Evolutionary conservation across 2,797 vertebrate genomes (phyloP), one percentile per base, ranked within the genome.

Genomic region (Onychomys torridus): DNA sequence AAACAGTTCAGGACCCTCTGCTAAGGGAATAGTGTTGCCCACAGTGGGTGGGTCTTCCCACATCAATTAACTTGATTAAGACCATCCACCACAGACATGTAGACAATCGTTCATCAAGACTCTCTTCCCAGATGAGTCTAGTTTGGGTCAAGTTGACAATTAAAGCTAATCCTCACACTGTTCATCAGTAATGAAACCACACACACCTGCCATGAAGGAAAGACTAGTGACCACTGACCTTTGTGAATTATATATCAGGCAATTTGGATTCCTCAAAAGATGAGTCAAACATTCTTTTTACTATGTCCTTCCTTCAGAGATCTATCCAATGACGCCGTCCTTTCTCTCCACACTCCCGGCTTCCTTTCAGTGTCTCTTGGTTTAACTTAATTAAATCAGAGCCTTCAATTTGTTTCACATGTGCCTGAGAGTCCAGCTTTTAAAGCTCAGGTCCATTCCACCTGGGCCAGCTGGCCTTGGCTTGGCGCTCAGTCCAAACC

Each of bases 211-310:
- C 5, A 0, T 9, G 32, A n/a, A 43, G 46, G 32, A 49, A 40
- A 43, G 61, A 23, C 57, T 2, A 12, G 1, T n/a, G 78, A 81
- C 55, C 21, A 27, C 55, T 13, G 40, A 25, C 7, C 34, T 73
- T 75, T 1, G 21, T 29, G 73, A 37, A 12, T 29, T 71, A 5
- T 19, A 6, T 32, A 40, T 91, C 55, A 52, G 49, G 27, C n/a
- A 75, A 43, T 23, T 13, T 10, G 32, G 40, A 29, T 19, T 40
- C 13, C 37, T n/a, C 21, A 63, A 69, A 57, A 91, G 49, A 40
- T 5, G 25, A 49, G n/a, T 21, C 11, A 7, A 71, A 27, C 0
- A 0, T 34, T n/a, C 21, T 46, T 34, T 57, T 34, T 7, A 0
- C 10, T 0, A 0, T 9, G 34, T 75, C 5, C 34, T 90, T 57